Base-by-base conservation (phyloP, 2,888 invertebrate genomes). In the Ecliptopera silaceata region DNA sequence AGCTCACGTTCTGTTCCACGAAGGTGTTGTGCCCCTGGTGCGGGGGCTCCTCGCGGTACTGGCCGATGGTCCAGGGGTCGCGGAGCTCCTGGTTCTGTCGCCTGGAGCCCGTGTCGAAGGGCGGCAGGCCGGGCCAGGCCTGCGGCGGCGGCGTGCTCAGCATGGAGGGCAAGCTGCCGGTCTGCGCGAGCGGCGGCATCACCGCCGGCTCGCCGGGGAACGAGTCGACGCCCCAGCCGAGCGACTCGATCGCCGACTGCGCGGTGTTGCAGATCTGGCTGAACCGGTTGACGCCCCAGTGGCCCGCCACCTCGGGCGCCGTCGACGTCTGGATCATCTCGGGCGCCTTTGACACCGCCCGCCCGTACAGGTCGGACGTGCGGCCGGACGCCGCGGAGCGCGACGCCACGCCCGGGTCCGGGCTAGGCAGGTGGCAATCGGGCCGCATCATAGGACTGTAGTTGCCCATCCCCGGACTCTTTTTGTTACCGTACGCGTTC, bases 361-460 rank as follows among this genome's bases (percentile, higher is more conserved):
- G 74, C 1, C 77, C 80, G 68, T 75, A 88, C 47, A 81, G 60
- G 57, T 88, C 88, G 57, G 81, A 78, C 54, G 59, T 38, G 38
- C 84, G 68, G 11, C 74, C 75, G 50, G 69, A 62, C 15, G 74
- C 42, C 32, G 72, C 64, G 20, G 74, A 63, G 29, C 86, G 70
- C 15, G 78, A 66, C n/a, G 76, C 65, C 38, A 78, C 80, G 11
- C 78, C 78, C 13, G 77, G 75, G 53, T 89, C 90, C 12, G 89
- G 84, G 62, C 87, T 86, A 8, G 89, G 84, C 51, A 88, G 68
- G 62, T 86, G 88, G 55, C 87, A 86, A 61, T 91, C 90, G 1
- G 82, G 64, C 1, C 90, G 81, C 83, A 88, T 75, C 82, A 88
- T 82, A 0, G 91, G 90, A 51, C 89, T 90, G 67, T 84, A 90